Evolutionary conservation across 2,888 invertebrate species (phyloP), one percentile per base, ranked within the genome.

Genomic region (Malthinus seriepunctatus): DNA sequence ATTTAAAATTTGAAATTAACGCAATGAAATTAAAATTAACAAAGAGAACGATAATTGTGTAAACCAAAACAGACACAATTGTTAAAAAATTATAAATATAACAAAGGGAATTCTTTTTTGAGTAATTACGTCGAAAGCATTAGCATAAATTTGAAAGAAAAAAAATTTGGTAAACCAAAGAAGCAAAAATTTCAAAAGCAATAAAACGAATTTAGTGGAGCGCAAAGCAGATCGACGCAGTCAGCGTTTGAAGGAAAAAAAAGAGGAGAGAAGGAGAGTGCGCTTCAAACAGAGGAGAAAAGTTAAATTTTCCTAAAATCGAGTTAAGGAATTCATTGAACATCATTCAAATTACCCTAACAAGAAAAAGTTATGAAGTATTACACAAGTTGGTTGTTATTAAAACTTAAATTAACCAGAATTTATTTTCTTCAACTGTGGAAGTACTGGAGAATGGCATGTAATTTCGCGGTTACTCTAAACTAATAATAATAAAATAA

Each of bases 281-380:
- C 11, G 14, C 15, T 42, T 42, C 6, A 42, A 42, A 42, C 23
- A 42, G n/a, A n/a, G 11, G 23, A 15, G 39, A 14, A 42, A 42
- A 42, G 39, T 42, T 42, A 42, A n/a, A 42, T 42, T 42, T 42
- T 42, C 39, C 23, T 15, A 42, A 14, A 42, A 42, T 42, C 39
- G 23, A 42, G 15, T 42, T 15, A 69, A 68, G 69, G 67, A 53
- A 71, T 71, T 71, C 69, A 68, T 67, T 67, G 68, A 67, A 65
- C 69, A 70, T 69, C 69, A 68, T 69, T 70, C 68, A 70, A 72
- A 72, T 71, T 68, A 68, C 68, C 70, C 69, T 67, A 68, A 71
- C 67, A 66, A 63, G 63, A 57, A 62, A 66, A 68, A 62, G 67
- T 52, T 51, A 37, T 15, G 44, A 60, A 48, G 48, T 59, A 63